A percentile compares a stretch with the other conserved stretches of the same genome.
phyloP scores from a whole-genome alignment of 37 sponge, comb jelly and placozoan species.

The Ephydatia muelleri region DNA sequence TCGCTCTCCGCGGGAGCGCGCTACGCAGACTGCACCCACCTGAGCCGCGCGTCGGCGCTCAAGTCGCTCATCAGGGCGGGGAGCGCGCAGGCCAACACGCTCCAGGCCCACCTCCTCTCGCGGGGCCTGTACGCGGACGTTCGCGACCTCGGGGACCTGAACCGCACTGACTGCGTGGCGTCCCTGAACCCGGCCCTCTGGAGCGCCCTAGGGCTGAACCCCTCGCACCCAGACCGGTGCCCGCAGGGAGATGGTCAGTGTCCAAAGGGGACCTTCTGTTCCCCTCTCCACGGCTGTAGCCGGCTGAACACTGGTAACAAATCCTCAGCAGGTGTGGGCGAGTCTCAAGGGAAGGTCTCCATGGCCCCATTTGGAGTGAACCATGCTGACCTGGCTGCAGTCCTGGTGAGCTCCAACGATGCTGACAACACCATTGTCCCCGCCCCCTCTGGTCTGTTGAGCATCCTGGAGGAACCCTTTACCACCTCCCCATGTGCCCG shows the following conservation, averaged over 20 bases:
- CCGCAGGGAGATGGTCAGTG: background rate
- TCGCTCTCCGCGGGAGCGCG: background rate
- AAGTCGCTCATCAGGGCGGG: conserved; percentile 50
- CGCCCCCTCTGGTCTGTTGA: background rate
- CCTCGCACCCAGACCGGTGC: conserved; percentile 27
- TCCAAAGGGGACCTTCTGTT: conserved; percentile 43
- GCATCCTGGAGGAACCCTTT: background rate
- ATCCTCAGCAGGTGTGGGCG: background rate
- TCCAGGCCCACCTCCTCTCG: conserved; percentile 78
- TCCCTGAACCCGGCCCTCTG: conserved; percentile 40
- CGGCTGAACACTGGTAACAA: background rate
- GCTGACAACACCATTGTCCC: background rate
- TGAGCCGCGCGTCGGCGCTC: conserved; percentile 80
- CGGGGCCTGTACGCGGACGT: conserved; percentile 53
- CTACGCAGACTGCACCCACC: conserved; percentile 78
- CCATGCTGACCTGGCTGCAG: conserved; percentile 51
- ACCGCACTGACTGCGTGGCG: conserved; percentile 12
- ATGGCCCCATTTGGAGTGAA: conserved; percentile 29
- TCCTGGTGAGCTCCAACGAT: background rate
- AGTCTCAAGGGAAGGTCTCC: conserved; percentile 13
- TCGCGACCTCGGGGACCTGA: conserved; percentile 21
- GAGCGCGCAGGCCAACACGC: conserved; percentile 31
- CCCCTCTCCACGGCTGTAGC: conserved; percentile 74
- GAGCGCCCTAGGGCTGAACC: background rate
- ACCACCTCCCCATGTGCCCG: background rate